Conservation (phyloP, 1,140 invertebrate species). For the Trichoplusia ni region DNA sequence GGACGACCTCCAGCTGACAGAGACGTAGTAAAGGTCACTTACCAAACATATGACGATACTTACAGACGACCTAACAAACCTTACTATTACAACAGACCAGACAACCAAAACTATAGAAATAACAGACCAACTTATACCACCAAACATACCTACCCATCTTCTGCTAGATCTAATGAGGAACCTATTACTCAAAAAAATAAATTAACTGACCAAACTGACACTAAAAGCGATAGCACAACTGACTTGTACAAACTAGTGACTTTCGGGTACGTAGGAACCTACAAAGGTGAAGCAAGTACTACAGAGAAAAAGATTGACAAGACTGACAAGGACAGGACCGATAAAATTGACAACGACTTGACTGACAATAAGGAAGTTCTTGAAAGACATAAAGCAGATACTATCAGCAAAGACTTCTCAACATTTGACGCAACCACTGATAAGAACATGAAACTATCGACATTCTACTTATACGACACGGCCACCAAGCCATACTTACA, state of each 20-base stretch:
- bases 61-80: slow-evolving; percentile 74
- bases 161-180: slow-evolving; percentile 67
- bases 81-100: slow-evolving; percentile 65
- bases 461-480: slow-evolving; percentile 69
- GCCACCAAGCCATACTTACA: slow-evolving; percentile 66
- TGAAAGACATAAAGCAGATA: slow-evolving; percentile 42
- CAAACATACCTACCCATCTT: slow-evolving; percentile 50
- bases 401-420: slow-evolving; percentile 67
- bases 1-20: slow-evolving; percentile 43
- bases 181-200: slow-evolving; percentile 37
- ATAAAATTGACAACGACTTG: slow-evolving; percentile 26
- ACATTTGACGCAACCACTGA: slow-evolving; percentile 49
- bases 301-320: slow-evolving; percentile 65
- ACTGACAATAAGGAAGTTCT: slow-evolving; percentile 37
- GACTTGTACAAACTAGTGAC: slow-evolving; percentile 40
- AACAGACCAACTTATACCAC: slow-evolving; percentile 45
- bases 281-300: slow-evolving; percentile 40
- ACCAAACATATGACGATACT: slow-evolving; percentile 73
- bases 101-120: slow-evolving; percentile 56
- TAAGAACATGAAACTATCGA: slow-evolving; percentile 64
- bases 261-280: slow-evolving; percentile 40
- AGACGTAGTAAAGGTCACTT: slow-evolving; percentile 75
- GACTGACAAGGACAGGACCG: slow-evolving; percentile 1
- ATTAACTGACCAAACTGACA: slow-evolving; percentile 46
- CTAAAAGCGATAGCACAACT: slow-evolving; percentile 41